Base-by-base conservation (phyloP, 2,797 vertebrate genomes). In the Characodon lateralis region DNA sequence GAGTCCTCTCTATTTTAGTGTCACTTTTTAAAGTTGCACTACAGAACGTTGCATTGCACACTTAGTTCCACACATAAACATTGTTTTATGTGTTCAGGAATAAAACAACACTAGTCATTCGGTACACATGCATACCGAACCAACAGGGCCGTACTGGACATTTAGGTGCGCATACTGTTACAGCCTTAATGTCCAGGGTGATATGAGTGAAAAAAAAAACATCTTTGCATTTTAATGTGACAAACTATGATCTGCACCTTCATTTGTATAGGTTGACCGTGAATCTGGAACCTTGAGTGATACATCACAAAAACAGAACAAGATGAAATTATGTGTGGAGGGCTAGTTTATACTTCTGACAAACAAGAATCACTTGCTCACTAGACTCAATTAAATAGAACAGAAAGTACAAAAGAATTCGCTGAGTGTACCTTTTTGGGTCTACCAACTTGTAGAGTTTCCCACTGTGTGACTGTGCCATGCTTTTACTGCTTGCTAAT, bases 381-480 rank as follows among this genome's bases (percentile, higher is more conserved):
- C 56, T 79, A 48, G 77, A 84, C 20, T 22, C 22, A 77, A 28
- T 35, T 81, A 68, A 71, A 87, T 35, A 70, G 28, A 73, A 10
- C 12, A 80, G 7, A 78, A 61, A 71, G 39, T 75, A 77, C 65
- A 82, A 80, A 87, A 56, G 20, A 4, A 71, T n/a, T 48, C 55
- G 12, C 59, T 71, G 56, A 74, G 74, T 72, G 53, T 95, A 99
- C 98, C 98, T 98, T 96, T 98, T 99, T 1, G 98, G 98, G 89
- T 99, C 98, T 78, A 99, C 65, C 77, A 99, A 96, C 92, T 98
- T 99, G 96, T 98, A 99, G 91, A 99, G 96, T 90, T 97, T 99
- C 90, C 98, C 98, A 0, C 96, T 99, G 93, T 98, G 96, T 75
- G 96, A 96, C 91, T 99, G 98, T 48, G 94, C 95, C 96, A 97